Evolutionary conservation across 2,888 invertebrate species (phyloP), one percentile per base, ranked within the genome.

Genomic region (Agriopis leucophaearia): DNA sequence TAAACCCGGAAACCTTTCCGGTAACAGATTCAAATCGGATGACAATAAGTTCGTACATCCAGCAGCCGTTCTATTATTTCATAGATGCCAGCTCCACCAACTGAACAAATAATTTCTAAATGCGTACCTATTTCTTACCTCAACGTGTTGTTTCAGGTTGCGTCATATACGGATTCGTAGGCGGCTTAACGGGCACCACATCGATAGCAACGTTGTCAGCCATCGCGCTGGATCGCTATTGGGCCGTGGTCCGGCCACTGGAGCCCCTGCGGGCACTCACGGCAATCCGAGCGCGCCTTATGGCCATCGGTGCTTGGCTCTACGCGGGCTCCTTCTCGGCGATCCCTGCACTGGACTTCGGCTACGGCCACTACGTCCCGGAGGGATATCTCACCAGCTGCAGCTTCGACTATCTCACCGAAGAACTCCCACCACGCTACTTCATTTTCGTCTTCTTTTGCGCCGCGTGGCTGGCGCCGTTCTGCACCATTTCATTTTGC

Each of bases 351-450:
- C 83, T 96, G 36, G 94, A 96, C 78, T 93, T 97, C 51, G 97
- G 97, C 9, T 94, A 97, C 75, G 96, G 96, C 27, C 94, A 94
- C 44, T 98, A 97, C 89, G 96, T 97, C 15, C 97, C 97, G 8
- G 98, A 98, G 86, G 97, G 97, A 1, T 97, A 95, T 82, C 94
- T 97, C 68, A 97, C 97, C 18, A 96, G 97, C 78, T 98, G 98
- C 88, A 97, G 97, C 80, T 98, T 97, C 83, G 97, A 98, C 87
- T 98, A 98, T 81, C 94, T 98, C 56, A 95, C 96, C 0, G 95
- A 95, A n/a, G 95, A 95, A 62, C 79, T 88, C 0, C 82, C 86
- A 0, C 95, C 95, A 0, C 95, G 95, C 58, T 94, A 95, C 68
- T 98, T 97, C 82, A 97, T 97, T 81, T 95, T 97, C 74, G 85